Base-by-base conservation (phyloP, 2,113 vertebrate species). In the Xyrauchen texanus region DNA sequence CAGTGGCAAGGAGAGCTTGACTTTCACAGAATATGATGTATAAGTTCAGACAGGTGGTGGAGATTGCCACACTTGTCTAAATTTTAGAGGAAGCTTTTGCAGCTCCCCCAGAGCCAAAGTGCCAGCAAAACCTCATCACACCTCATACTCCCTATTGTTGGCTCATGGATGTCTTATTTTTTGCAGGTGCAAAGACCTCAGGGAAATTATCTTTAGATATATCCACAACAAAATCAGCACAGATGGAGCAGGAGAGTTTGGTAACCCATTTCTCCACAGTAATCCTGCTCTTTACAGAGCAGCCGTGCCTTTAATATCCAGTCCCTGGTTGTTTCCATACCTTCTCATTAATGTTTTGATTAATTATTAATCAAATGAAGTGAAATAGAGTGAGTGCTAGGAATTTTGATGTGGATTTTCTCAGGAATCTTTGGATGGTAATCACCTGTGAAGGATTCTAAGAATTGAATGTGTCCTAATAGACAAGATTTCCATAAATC, bases 11-110 rank as follows among this genome's bases (percentile, higher is more conserved):
- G 45, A 85, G 61, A 79, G 62, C 44, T 62, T 64, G 80, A 58
- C 73, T 82, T 85, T 72, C 68, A 71, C 57, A 46, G 12, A 55
- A 65, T 63, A 45, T 77, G 77, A 80, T 34, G 21, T 34, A 34
- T 73, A 85, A 7, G 68, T 77, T 82, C 63, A 76, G 77, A 82
- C 80, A 77, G 74, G 16, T 34, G 42, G 52, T 70, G 62, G 51
- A 76, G 79, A 84, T 76, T 84, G 83, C 67, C 62, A 77, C 80
- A 82, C 76, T 78, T 75, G 76, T 79, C 76, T 76, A 65, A 21
- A 84, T 82, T 82, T 82, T 67, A 76, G 68, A 79, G n/a, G 21
- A 16, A 73, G 47, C 72, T 82, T 61, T 42, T 12, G n/a, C 45
- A 46, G 21, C 21, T 34, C 21, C 8, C 13, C 21, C 21, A 34